These are phyloP conservation scores for Cistogaster globosa DNA, from an alignment of 2,888 invertebrate genomes.

Conservation along the genomic window DNA sequence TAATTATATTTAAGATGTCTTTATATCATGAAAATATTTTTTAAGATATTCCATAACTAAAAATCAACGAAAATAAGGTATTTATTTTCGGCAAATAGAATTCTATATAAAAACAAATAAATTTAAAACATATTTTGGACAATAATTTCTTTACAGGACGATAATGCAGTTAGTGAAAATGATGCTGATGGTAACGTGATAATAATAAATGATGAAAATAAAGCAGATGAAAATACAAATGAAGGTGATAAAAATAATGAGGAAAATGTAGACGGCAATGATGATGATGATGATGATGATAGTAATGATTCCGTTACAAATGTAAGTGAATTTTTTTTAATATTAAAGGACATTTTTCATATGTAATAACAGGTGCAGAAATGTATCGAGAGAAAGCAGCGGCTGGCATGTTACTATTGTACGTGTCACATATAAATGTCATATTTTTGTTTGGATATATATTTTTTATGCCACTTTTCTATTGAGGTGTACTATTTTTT, in stretches of 20 bases:
- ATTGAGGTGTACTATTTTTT: no score
- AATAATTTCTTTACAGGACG: constrained; percentile 77
- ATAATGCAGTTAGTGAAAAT: constrained; percentile 72
- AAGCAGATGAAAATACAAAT: constrained; percentile 35
- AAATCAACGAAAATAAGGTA: constrained; percentile 58
- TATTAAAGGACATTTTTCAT: neutral
- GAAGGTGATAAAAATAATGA: constrained; percentile 27
- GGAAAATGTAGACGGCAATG: constrained; percentile 68
- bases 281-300: constrained; percentile 74
- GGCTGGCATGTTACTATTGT: no score
- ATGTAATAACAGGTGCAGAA: neutral
- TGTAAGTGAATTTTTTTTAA: constrained; percentile 66
- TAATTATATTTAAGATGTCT: constrained; percentile 32
- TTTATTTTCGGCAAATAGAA: constrained; percentile 32
- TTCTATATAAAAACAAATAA: neutral
- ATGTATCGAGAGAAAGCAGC: neutral
- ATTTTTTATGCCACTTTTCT: no score
- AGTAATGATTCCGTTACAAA: constrained; percentile 68
- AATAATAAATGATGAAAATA: constrained; percentile 37
- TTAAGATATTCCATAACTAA: constrained; percentile 14
- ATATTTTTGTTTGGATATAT: no score
- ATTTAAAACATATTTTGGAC: constrained; percentile 52
- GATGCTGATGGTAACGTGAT: constrained; percentile 51
- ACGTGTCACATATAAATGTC: no score
- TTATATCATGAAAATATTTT: constrained; percentile 3